A percentile compares a stretch with the other conserved stretches of the same genome.
Evolutionary conservation across 2,888 invertebrate species (phyloP).

Genomic region (Drosophila antonietae): DNA sequence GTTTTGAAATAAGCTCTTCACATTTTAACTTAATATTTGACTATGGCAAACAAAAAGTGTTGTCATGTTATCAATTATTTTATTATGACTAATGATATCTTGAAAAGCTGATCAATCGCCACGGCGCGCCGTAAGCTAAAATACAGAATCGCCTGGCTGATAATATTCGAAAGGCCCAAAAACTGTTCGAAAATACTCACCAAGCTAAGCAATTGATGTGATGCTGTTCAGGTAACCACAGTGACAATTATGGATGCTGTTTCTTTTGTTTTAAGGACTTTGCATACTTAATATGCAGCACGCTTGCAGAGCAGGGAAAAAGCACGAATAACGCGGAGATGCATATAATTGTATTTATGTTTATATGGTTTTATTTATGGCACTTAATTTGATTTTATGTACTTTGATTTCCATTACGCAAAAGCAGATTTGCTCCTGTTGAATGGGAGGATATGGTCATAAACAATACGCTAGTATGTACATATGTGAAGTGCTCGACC

Average conservation of each 20-base stretch:
- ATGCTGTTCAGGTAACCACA: conserved; percentile 4
- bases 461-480: conserved; percentile 30
- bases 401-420: conserved; percentile 69
- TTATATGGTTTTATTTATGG: conserved; percentile 64
- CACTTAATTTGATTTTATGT: conserved; percentile 73
- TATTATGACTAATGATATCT: too few species aligned
- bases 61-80: too few species aligned
- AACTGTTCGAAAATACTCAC: conserved; percentile 37
- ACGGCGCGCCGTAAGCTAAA: neutral
- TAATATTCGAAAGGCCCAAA: neutral
- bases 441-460: conserved; percentile 22
- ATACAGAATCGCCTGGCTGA: neutral
- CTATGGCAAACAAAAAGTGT: too few species aligned
- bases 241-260: neutral
- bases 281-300: conserved; percentile 62
- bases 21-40: too few species aligned
- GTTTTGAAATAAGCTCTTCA: too few species aligned
- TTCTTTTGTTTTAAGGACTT: conserved; percentile 22
- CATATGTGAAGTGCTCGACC: conserved; percentile 8
- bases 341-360: conserved; percentile 31
- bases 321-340: conserved; percentile 12
- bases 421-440: conserved; percentile 40
- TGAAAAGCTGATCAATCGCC: too few species aligned
- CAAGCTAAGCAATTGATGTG: conserved; percentile 11
- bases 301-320: conserved; percentile 38